These are phyloP conservation scores for Drosophila monieri DNA, from an alignment of 2,888 invertebrate species.

Conservation along the genomic window DNA sequence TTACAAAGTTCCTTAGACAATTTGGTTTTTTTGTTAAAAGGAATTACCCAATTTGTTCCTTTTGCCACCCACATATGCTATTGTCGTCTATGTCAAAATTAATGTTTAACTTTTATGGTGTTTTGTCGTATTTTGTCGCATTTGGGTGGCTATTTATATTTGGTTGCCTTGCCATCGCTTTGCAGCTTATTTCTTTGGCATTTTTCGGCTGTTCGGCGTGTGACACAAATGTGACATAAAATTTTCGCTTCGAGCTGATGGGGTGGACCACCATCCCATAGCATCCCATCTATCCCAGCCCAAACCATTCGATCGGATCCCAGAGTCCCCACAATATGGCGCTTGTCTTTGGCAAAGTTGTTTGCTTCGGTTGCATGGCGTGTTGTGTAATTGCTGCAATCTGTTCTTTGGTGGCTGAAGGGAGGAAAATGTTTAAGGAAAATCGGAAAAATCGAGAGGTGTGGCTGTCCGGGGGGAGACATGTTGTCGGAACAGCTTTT, in stretches of 20 bases:
- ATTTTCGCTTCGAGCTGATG: slow-evolving; percentile 51
- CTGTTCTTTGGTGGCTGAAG: slow-evolving; percentile 48
- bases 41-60: neutral
- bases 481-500: slow-evolving; percentile 77
- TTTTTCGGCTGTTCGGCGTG: slow-evolving; percentile 71
- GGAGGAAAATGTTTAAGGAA: slow-evolving; percentile 15
- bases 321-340: slow-evolving; percentile 62
- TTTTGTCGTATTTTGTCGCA: slow-evolving; percentile 70
- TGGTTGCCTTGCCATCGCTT: slow-evolving; percentile 48
- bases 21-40: neutral
- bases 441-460: slow-evolving; percentile 41
- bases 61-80: slow-evolving; percentile 61
- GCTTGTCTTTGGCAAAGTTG: slow-evolving; percentile 55
- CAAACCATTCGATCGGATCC: slow-evolving; percentile 14
- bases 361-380: slow-evolving; percentile 58
- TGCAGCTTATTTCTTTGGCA: slow-evolving; percentile 75
- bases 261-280: slow-evolving; percentile 45
- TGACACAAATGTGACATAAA: slow-evolving; percentile 76
- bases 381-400: slow-evolving; percentile 79
- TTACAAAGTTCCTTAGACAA: slow-evolving; percentile 52
- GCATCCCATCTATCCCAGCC: neutral
- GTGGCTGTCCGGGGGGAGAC: slow-evolving; percentile 49
- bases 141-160: slow-evolving; percentile 64
- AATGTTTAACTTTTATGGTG: slow-evolving; percentile 77
- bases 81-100: slow-evolving; percentile 73